Percentiles rank a stretch among this genome's conserved stretches.
These are phyloP conservation scores for Sporophila hypoxantha DNA, from an alignment of 2,113 vertebrate species.

Conservation along the genomic window DNA sequence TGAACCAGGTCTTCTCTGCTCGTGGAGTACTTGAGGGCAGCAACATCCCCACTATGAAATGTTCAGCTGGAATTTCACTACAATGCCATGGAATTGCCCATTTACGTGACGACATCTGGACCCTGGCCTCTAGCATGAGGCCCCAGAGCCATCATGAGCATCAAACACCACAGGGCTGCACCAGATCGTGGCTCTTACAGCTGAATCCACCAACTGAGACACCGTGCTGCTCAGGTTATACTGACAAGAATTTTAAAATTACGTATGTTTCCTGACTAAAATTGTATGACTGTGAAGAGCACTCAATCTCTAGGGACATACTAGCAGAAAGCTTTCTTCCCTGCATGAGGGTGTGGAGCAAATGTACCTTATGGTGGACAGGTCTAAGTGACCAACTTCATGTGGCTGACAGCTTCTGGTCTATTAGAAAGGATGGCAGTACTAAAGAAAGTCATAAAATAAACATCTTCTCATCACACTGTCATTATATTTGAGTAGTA, in stretches of 20 bases:
- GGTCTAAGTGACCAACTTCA: not conserved
- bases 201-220: not conserved
- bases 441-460: not conserved
- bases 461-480: accelerated
- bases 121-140: not conserved
- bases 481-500: not conserved
- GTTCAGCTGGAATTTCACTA: not conserved
- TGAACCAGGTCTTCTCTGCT: not conserved
- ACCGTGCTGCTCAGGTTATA: accelerated
- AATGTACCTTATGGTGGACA: not conserved
- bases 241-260: not conserved
- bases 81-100: not conserved
- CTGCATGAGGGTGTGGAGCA: not conserved
- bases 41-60: not conserved
- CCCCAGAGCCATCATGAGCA: too few relatives aligned
- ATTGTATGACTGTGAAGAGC: not conserved
- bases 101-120: not conserved
- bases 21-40: not conserved
- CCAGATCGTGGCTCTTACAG: accelerated
- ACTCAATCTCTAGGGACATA: not conserved
- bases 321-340: not conserved
- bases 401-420: not conserved
- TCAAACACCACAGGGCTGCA: not conserved
- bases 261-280: not conserved
- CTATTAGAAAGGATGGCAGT: not conserved